phyloP scores from a whole-genome alignment of 2,888 invertebrate genomes.

The Phlogophora meticulosa region DNA sequence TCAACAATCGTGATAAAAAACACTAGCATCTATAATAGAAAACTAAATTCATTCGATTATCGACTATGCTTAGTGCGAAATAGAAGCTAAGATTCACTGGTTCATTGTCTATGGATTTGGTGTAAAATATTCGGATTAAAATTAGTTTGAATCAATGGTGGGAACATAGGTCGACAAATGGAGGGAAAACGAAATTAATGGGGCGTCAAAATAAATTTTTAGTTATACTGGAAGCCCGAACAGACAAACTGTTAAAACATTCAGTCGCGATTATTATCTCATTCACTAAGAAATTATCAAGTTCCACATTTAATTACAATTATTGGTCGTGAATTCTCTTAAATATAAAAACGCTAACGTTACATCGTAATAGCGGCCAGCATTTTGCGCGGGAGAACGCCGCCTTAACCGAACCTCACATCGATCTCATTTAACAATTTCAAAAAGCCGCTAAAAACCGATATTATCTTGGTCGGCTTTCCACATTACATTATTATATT shows the following conservation, averaged over 20 bases:
- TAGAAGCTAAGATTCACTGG: slow-evolving; percentile 83
- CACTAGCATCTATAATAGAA: slow-evolving; percentile 82
- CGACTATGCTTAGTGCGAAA: slow-evolving; percentile 85
- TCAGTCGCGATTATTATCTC: slow-evolving; percentile 89
- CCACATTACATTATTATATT: slow-evolving; percentile 47
- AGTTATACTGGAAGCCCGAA: slow-evolving; percentile 89
- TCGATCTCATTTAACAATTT: slow-evolving; percentile 42
- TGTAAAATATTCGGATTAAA: slow-evolving; percentile 61
- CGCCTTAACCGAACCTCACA: slow-evolving; percentile 61
- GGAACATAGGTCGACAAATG: slow-evolving; percentile 55
- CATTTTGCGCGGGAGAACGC: slow-evolving; percentile 73
- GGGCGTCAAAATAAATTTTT: slow-evolving; percentile 83
- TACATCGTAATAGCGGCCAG: slow-evolving; percentile 77
- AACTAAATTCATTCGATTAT: slow-evolving; percentile 76
- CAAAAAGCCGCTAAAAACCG: slow-evolving; percentile 40
- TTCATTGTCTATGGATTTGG: slow-evolving; percentile 63
- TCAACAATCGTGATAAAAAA: slow-evolving; percentile 80
- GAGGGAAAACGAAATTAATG: slow-evolving; percentile 57
- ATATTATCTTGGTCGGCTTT: slow-evolving; percentile 46
- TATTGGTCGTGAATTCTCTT: slow-evolving; percentile 90
- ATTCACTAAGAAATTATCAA: slow-evolving; percentile 88
- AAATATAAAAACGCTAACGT: slow-evolving; percentile 84
- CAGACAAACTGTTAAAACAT: slow-evolving; percentile 88
- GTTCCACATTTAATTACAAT: slow-evolving; percentile 88
- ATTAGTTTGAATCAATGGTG: slow-evolving; percentile 61